Conservation (phyloP, 2,888 invertebrate species). For the Lymantria monacha region DNA sequence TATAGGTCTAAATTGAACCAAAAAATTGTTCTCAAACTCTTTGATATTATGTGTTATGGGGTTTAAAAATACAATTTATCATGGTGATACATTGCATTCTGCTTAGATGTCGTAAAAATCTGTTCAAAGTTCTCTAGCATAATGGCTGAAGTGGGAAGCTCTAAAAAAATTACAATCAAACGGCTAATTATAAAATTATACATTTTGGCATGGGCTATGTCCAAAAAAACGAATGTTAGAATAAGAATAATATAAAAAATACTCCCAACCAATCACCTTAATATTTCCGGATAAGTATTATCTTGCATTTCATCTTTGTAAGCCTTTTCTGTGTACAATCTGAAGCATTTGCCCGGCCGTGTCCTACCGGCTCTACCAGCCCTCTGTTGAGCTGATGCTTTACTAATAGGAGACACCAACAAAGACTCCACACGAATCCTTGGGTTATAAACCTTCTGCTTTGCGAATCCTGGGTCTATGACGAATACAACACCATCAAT, state of each 20-base stretch:
- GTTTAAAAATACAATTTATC: too few species aligned
- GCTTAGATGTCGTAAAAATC: too few species aligned
- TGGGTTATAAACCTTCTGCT: constrained; percentile 97
- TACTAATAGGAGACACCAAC: constrained; percentile 98
- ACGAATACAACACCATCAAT: constrained; percentile 99
- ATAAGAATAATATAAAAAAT: constrained; percentile 10
- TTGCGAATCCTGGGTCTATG: constrained; percentile 99
- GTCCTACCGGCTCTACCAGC: constrained; percentile 99
- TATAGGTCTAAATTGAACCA: too few species aligned
- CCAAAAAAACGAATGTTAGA: not conserved
- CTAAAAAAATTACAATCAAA: too few species aligned
- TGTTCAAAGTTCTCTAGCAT: too few species aligned
- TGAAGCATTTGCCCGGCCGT: constrained; percentile 98
- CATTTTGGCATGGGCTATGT: too few species aligned
- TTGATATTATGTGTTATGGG: too few species aligned
- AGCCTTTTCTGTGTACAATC: constrained; percentile 96
- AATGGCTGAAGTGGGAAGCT: too few species aligned
- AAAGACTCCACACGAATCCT: constrained; percentile 96
- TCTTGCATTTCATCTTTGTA: constrained; percentile 98
- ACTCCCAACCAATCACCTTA: constrained; percentile 62
- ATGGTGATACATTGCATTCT: too few species aligned
- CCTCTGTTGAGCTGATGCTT: constrained; percentile 98
- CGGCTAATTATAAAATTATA: too few species aligned
- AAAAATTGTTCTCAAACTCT: too few species aligned
- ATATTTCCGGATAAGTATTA: constrained; percentile 98